These are phyloP conservation scores for Hydraecia micacea DNA, from an alignment of 2,888 invertebrate genomes.

Conservation along the genomic window DNA sequence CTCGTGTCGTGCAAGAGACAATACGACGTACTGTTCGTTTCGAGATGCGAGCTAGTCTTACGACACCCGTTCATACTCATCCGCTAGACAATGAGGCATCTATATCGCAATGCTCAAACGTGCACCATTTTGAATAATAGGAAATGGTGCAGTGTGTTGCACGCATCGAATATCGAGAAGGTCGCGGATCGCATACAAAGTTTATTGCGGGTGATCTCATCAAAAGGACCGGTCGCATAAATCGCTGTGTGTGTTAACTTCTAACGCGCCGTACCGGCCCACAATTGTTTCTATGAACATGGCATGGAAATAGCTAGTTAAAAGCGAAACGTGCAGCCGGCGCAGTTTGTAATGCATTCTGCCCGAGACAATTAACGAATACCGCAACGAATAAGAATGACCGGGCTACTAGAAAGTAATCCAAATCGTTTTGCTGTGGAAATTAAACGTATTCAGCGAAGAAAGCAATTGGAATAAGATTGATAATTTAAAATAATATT, in stretches of 20 bases:
- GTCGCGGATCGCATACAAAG: conserved; percentile 88
- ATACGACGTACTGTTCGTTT: conserved; percentile 48
- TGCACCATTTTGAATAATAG: conserved; percentile 86
- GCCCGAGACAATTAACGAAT: conserved; percentile 72
- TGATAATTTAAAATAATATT: conserved; percentile 25
- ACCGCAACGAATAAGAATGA: conserved; percentile 61
- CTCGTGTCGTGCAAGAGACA: conserved; percentile 51
- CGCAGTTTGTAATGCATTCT: conserved; percentile 70
- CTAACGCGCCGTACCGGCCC: conserved; percentile 89
- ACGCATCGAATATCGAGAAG: conserved; percentile 87
- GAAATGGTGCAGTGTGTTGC: conserved; percentile 87
- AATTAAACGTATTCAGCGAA: conserved; percentile 43
- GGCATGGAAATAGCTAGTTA: conserved; percentile 88
- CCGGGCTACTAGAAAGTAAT: conserved; percentile 60
- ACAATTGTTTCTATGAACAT: conserved; percentile 91
- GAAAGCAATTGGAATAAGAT: conserved; percentile 40
- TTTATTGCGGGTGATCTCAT: conserved; percentile 88
- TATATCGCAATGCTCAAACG: conserved; percentile 83
- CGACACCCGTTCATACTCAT: conserved; percentile 77
- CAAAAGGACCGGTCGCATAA: conserved; percentile 90
- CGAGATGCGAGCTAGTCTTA: conserved; percentile 70
- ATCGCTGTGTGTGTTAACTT: conserved; percentile 88
- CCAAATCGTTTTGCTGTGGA: conserved; percentile 37
- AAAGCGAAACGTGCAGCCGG: conserved; percentile 73
- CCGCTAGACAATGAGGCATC: conserved; percentile 85